Evolutionary conservation across 1,140 invertebrate genomes (phyloP).

Genomic region (Pogonomyrmex barbatus): DNA sequence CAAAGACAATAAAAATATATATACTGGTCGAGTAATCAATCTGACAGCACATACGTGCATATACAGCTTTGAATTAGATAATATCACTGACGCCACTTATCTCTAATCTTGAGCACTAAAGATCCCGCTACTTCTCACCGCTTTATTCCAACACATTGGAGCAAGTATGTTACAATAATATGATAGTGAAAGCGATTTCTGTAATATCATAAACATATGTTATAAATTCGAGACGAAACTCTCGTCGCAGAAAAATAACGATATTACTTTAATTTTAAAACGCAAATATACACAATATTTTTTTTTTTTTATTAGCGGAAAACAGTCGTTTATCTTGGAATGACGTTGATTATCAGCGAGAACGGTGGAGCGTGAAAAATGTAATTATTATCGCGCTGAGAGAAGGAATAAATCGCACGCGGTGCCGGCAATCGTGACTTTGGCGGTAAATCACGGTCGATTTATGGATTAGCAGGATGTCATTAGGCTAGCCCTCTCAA

Average conservation of each 20-base stretch:
- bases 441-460: slow-evolving; percentile 13
- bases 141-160: slow-evolving; percentile 42
- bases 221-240: not conserved
- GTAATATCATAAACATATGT: not conserved
- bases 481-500: not conserved
- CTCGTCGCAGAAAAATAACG: not conserved
- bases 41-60: not conserved
- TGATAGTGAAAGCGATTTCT: slow-evolving; percentile 18
- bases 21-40: not conserved
- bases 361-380: slow-evolving; percentile 17
- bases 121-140: slow-evolving; percentile 43
- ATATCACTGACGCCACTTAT: slow-evolving; percentile 54
- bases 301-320: not conserved
- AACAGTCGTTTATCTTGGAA: not conserved
- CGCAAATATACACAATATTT: too few relatives aligned
- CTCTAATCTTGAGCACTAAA: slow-evolving; percentile 50
- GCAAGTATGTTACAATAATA: slow-evolving; percentile 36
- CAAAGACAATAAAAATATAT: slow-evolving; percentile 37
- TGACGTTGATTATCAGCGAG: not conserved
- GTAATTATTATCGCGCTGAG: slow-evolving; percentile 7
- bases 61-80: slow-evolving; percentile 50
- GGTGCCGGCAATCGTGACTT: not conserved
- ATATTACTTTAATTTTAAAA: not conserved
- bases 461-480: slow-evolving; percentile 38
- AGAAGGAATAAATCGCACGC: slow-evolving; percentile 22